Evolutionary conservation across 2,113 vertebrate genomes (phyloP).

Genomic region (Zootoca vivipara): DNA sequence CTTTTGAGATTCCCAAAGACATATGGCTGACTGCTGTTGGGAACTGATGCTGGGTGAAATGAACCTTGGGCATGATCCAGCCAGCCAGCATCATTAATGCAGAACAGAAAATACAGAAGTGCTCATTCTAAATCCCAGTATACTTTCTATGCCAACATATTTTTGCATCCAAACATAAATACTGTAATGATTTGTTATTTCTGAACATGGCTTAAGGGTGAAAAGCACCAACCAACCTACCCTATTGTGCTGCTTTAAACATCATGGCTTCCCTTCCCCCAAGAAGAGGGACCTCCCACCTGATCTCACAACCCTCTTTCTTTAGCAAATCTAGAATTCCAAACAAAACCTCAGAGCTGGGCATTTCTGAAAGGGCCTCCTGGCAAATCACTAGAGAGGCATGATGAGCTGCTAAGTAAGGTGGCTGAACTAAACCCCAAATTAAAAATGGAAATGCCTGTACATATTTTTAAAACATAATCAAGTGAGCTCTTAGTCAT

Average conservation of each 20-base stretch:
- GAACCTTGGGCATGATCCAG: background rate
- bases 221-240: background rate
- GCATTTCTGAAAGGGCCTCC: background rate
- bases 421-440: background rate
- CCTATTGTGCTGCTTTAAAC: background rate
- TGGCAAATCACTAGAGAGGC: background rate
- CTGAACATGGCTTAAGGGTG: background rate
- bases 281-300: background rate
- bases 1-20: background rate
- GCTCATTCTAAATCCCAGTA: background rate
- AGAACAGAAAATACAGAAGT: background rate
- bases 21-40: background rate
- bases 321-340: background rate
- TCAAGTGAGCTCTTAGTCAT: background rate
- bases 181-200: background rate
- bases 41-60: too few relatives aligned
- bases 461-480: background rate
- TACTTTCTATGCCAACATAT: background rate
- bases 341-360: background rate
- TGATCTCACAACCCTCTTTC: background rate
- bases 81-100: background rate
- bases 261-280: background rate
- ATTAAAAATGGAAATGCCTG: conserved; percentile 2
- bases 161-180: background rate
- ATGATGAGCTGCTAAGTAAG: background rate